These are phyloP conservation scores for Sesamia nonagrioides DNA, from an alignment of 1,140 invertebrate species.

Conservation along the genomic window DNA sequence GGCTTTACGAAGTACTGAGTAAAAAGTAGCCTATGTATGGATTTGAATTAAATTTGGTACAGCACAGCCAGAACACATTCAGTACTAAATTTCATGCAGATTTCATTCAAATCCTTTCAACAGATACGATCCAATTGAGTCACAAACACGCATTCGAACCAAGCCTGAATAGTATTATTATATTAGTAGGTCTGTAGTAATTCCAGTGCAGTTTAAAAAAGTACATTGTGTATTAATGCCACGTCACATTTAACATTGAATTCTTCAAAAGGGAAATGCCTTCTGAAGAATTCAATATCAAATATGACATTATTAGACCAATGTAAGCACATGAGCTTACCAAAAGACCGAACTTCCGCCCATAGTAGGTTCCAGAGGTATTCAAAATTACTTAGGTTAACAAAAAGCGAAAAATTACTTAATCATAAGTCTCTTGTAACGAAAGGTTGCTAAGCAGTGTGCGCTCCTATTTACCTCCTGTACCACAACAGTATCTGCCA, in stretches of 20 bases:
- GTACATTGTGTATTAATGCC: conserved; percentile 6
- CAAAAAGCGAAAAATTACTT: no score
- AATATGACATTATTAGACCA: conserved; percentile 18
- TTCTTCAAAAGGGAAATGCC: conserved; percentile 2
- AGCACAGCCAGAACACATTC: conserved; percentile 11
- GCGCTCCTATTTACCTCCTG: no score
- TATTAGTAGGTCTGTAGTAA: conserved; percentile 9
- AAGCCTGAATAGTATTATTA: not conserved
- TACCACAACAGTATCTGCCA: no score
- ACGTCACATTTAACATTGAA: conserved; percentile 18
- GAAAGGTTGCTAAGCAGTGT: no score
- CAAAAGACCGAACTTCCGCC: not conserved
- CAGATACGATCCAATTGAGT: conserved; percentile 7
- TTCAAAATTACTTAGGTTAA: not conserved
- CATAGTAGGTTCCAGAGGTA: not conserved
- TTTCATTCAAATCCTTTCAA: conserved; percentile 30
- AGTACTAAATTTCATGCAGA: conserved; percentile 14
- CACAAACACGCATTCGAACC: conserved; percentile 2
- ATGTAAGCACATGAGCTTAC: not conserved
- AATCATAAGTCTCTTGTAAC: no score
- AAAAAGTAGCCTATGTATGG: not conserved
- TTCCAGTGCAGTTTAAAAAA: conserved; percentile 19
- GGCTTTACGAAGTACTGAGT: not conserved
- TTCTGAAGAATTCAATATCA: no score
- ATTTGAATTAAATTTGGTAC: conserved; percentile 1